Base-by-base conservation (phyloP, 1,140 invertebrate species). In the Monochamus saltuarius region DNA sequence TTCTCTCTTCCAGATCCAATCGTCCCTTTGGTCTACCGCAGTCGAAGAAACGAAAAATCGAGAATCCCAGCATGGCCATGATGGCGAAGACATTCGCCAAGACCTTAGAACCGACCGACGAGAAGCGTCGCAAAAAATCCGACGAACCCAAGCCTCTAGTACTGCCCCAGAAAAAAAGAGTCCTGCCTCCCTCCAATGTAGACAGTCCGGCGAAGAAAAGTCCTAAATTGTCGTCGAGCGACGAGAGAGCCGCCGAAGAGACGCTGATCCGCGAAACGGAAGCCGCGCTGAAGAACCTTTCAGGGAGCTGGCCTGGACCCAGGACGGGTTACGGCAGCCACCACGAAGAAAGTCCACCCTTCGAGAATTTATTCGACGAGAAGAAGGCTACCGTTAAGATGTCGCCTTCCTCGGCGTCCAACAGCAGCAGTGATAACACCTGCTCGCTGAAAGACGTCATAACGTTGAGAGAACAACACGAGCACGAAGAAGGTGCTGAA, bases 321-420 rank as follows among this genome's bases (percentile, higher is more conserved):
- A 76, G 85, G 14, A 81, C 83, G 10, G 84, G 83, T 13, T 88
- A 88, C 62, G 83, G 83, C 19, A 77, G 82, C 37, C 82, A 84
- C 38, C 85, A 86, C 53, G 89, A 91, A 55, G 89, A 91, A 59
- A 85, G 85, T 49, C 89, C 89, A 1, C 84, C 85, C 36, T 92
- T 92, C 67, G 91, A 92, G 68, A 92, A 92, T 74, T 77, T 92
- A 0, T 93, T 92, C 66, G 89, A 90, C 66, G 90, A 92, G 68
- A 92, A 91, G 71, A 86, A 89, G 67, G 82, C 84, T 8, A 78
- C 73, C 39, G 74, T 80, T 0, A 87, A 87, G 74, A 80, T 86
- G 73, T 83, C 85, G 10, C 85, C 84, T 4, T 84, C 85, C 6
- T 84, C 85, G 2, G 80, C 82, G 14, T 81, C 82, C 1, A 84